phyloP scores from a whole-genome alignment of 2,888 invertebrate species.

The Temnothorax rugatulus region DNA sequence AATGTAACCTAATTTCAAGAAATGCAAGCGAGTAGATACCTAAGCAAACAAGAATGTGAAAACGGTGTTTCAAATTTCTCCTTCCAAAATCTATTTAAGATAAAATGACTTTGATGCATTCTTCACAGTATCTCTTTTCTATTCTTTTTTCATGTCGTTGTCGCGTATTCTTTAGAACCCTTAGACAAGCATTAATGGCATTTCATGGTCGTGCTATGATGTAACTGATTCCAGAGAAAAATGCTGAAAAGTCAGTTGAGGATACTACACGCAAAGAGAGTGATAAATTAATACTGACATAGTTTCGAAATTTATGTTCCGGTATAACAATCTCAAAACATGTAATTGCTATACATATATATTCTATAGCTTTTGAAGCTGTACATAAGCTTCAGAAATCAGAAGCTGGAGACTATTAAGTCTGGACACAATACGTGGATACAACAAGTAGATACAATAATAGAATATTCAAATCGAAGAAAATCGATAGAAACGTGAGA shows the following conservation, averaged over 20 bases:
- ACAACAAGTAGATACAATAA: constrained; percentile 6
- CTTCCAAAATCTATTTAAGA: neutral
- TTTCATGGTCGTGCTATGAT: neutral
- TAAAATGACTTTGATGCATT: constrained; percentile 1
- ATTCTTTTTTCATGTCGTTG: neutral
- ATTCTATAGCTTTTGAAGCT: neutral
- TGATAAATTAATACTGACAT: neutral
- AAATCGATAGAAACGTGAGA: neutral
- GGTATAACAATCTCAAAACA: constrained; percentile 8
- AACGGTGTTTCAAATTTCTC: neutral
- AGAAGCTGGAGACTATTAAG: neutral
- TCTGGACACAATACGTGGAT: neutral
- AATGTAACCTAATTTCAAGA: neutral
- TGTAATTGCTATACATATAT: neutral
- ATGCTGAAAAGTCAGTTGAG: neutral
- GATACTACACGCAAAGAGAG: neutral
- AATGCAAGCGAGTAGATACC: neutral
- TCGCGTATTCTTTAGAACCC: neutral
- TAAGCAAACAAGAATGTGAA: neutral
- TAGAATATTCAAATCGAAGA: neutral
- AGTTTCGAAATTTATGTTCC: neutral
- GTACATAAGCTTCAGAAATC: neutral
- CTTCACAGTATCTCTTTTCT: neutral
- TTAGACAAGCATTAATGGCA: constrained; percentile 12
- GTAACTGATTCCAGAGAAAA: constrained; percentile 15